phyloP scores from a whole-genome alignment of 2,888 invertebrate species.

The Acanthosoma haemorrhoidale region DNA sequence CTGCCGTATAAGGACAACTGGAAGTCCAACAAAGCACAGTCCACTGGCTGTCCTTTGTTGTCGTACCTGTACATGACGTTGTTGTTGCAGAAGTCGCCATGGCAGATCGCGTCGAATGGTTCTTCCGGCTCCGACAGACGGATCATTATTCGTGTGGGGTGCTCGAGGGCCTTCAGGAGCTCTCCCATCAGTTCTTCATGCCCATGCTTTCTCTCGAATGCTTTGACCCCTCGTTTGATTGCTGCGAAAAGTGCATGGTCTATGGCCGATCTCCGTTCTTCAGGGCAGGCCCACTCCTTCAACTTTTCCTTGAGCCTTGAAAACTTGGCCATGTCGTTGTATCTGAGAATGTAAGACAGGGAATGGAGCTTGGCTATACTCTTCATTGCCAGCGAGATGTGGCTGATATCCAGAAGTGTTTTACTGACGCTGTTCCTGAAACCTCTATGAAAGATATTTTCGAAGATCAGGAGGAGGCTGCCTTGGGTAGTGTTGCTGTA shows the following conservation, averaged over 20 bases:
- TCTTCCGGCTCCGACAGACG: constrained; percentile 29
- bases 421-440: constrained; percentile 40
- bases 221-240: background rate
- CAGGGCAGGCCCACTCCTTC: background rate
- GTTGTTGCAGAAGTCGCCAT: constrained; percentile 48
- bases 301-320: background rate
- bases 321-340: constrained; percentile 40
- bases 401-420: constrained; percentile 42
- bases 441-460: constrained; percentile 42
- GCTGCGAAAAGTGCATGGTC: background rate
- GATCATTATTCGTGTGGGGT: background rate
- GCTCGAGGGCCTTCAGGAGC: background rate
- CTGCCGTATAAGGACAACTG: constrained; percentile 44
- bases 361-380: constrained; percentile 44
- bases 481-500: constrained; percentile 29
- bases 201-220: background rate
- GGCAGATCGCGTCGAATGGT: constrained; percentile 44
- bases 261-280: background rate
- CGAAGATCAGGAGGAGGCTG: constrained; percentile 41
- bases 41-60: constrained; percentile 42
- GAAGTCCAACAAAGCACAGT: constrained; percentile 46
- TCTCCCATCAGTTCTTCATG: background rate
- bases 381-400: constrained; percentile 40
- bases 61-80: constrained; percentile 47
- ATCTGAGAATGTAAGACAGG: constrained; percentile 43